Percentiles rank a stretch among this genome's conserved stretches.
Conservation (phyloP, 2,113 vertebrate species). For the Crotalus horridus region DNA sequence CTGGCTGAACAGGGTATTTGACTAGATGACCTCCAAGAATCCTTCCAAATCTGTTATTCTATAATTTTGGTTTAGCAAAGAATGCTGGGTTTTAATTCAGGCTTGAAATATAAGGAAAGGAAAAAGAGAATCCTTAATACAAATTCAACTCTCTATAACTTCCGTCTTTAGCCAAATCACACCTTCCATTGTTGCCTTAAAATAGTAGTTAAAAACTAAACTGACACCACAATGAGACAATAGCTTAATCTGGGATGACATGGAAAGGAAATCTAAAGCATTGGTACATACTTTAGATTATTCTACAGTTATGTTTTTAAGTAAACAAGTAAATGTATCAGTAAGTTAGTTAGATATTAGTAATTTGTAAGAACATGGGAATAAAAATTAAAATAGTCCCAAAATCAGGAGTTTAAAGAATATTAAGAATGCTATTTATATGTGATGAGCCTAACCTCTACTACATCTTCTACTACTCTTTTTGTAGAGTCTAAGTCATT, state of each 20-base stretch:
- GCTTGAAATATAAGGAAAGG: background rate
- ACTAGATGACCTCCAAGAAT: background rate
- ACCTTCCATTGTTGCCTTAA: background rate
- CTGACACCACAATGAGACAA: background rate
- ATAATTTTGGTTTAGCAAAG: constrained; percentile 2
- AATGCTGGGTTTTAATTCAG: background rate
- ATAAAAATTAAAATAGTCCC: background rate
- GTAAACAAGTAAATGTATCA: background rate
- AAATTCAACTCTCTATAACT: background rate
- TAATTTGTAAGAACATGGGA: background rate
- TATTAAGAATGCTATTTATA: background rate
- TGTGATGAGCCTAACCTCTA: background rate
- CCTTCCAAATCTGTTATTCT: background rate
- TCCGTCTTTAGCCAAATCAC: background rate
- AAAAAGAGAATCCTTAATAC: background rate
- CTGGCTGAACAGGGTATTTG: background rate
- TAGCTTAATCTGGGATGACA: background rate
- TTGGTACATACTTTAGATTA: background rate
- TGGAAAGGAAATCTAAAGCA: background rate
- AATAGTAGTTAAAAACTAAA: background rate
- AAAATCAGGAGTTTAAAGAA: background rate
- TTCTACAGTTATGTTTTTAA: background rate
- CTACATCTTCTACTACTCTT: background rate
- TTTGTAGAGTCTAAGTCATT: background rate
- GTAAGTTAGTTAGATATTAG: background rate